Percentiles rank a stretch among this genome's conserved stretches.
Conservation (phyloP, 2,113 vertebrate species). For the Trogon surrucura region DNA sequence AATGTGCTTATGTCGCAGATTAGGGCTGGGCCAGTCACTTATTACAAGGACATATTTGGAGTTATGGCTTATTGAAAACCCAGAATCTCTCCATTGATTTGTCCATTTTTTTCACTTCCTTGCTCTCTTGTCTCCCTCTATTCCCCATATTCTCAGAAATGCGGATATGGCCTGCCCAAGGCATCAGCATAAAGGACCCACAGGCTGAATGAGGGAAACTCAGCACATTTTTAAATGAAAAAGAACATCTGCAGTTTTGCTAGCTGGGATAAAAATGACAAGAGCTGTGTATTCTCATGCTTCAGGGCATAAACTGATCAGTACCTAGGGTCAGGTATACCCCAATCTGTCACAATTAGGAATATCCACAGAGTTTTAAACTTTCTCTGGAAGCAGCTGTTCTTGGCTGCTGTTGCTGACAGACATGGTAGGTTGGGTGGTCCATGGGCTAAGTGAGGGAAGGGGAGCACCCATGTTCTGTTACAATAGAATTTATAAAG, state of each 20-base stretch:
- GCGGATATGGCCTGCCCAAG: slow-evolving; percentile 35
- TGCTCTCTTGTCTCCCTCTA: background rate
- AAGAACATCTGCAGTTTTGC: slow-evolving; percentile 43
- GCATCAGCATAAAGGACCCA: slow-evolving; percentile 36
- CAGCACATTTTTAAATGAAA: slow-evolving; percentile 58
- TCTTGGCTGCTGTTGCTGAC: background rate
- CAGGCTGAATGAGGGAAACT: background rate
- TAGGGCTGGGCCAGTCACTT: background rate
- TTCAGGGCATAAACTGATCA: slow-evolving; percentile 63
- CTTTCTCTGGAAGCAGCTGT: background rate
- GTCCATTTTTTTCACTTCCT: background rate
- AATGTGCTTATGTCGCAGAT: background rate
- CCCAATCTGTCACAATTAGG: slow-evolving; percentile 47
- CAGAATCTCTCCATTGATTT: slow-evolving; percentile 10
- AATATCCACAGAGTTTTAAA: slow-evolving; percentile 36
- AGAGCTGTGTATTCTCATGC: slow-evolving; percentile 29
- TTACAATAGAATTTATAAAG: background rate
- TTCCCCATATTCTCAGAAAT: slow-evolving; percentile 15
- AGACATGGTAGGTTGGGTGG: background rate
- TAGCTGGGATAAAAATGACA: slow-evolving; percentile 51
- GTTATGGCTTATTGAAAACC: background rate
- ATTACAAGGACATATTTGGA: background rate
- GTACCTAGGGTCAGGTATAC: slow-evolving; percentile 45
- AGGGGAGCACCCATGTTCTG: background rate
- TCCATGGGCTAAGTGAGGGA: background rate